Base-by-base conservation (phyloP, 2,797 vertebrate genomes). In the Cottoperca gobio region DNA sequence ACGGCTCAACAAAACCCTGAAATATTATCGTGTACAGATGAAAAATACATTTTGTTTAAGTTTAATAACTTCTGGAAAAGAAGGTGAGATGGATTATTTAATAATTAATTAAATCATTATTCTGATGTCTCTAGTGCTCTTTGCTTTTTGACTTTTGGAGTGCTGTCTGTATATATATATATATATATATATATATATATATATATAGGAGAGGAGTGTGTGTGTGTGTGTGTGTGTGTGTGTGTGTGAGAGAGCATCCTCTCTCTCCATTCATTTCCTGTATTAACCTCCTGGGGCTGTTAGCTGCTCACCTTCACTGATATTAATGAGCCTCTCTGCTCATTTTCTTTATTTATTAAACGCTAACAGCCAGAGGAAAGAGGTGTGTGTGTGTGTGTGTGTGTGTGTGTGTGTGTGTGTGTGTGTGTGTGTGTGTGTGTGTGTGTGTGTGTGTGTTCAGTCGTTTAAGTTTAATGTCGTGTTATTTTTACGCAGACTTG, bases 291-390 rank as follows among this genome's bases (percentile, higher is more conserved):
- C 66, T 37, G 92, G 87, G 92, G 85, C 90, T 78, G n/a, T 89
- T 90, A 89, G 89, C 88, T 76, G 85, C 89, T 87, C 86, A 93
- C 92, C 89, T 90, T 91, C 91, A 91, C 91, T 90, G 87, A 93
- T 93, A 92, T 93, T 92, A 93, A 93, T 91, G 89, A 93, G 87
- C n/a, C 79, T 79, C 78, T 77, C 79, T 76, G 86, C n/a, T n/a
- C n/a, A n/a, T n/a, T n/a, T 86, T 86, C 89, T 86, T 85, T 90
- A 85, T 92, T 92, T 92, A 90, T 88, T 81, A 83, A 81, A 78
- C 31, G 78, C 89, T 89, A 86, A 91, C 76, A 72, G 76, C 76
- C 78, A 75, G 39, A 69, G 52, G n/a, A 6, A n/a, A 8, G 50
- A n/a, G 49, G 52, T 55, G 59, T 57, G 65, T 69, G 60, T 70